These are phyloP conservation scores for Aulostomus chinensis DNA, from an alignment of 2,797 vertebrate species.

Conservation along the genomic window DNA sequence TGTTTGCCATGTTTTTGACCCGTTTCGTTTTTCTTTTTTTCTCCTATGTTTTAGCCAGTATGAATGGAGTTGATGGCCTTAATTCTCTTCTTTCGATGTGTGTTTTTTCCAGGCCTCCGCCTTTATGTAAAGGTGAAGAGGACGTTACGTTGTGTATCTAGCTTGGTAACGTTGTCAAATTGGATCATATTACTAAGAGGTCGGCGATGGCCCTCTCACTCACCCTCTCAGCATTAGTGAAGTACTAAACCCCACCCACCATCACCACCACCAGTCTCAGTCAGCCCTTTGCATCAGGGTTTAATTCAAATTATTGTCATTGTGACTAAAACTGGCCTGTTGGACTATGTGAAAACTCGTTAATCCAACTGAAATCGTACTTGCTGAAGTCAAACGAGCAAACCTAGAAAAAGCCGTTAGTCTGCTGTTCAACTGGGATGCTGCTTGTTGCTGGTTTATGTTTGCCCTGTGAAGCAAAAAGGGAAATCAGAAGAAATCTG, in stretches of 20 bases:
- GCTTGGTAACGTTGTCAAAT: slow-evolving; percentile 73
- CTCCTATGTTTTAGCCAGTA: slow-evolving; percentile 2
- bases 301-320: no score
- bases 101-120: neutral
- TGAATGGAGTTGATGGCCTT: neutral
- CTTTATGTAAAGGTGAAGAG: slow-evolving; percentile 64
- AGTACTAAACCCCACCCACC: slow-evolving; percentile 13
- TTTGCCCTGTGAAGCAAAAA: no score
- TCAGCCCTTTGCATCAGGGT: no score
- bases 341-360: no score
- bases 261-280: neutral
- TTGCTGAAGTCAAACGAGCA: no score
- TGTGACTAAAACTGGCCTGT: no score
- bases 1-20: slow-evolving; percentile 25
- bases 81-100: neutral
- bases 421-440: no score
- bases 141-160: slow-evolving; percentile 70
- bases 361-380: no score
- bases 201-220: slow-evolving; percentile 17
- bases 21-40: slow-evolving; percentile 22
- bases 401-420: no score
- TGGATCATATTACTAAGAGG: slow-evolving; percentile 75
- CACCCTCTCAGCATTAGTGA: slow-evolving; percentile 16
- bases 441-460: no score
- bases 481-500: no score